Percentiles rank a stretch among this genome's conserved stretches.
These are phyloP conservation scores for Melanerpes aurifrons DNA, from an alignment of 2,113 vertebrate genomes.

Conservation along the genomic window DNA sequence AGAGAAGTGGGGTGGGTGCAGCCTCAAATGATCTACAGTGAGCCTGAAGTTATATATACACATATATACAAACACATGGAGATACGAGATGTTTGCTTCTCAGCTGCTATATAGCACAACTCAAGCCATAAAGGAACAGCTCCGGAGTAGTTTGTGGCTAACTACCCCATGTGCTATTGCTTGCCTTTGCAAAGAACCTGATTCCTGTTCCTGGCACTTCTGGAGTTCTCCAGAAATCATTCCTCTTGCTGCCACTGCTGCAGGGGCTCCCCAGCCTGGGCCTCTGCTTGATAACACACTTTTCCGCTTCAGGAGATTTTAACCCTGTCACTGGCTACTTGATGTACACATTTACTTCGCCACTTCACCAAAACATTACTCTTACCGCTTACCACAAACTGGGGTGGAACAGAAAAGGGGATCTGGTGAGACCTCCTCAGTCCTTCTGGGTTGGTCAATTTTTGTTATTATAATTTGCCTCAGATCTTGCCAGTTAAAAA, in stretches of 20 bases:
- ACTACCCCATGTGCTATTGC: neutral
- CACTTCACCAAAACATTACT: neutral
- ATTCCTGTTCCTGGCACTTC: slow-evolving; percentile 1
- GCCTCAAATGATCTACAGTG: slow-evolving; percentile 8
- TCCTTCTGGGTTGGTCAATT: too few species aligned
- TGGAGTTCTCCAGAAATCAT: neutral
- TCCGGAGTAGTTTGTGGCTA: neutral
- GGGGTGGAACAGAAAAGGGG: neutral
- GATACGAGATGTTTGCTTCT: neutral
- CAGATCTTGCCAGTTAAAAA: slow-evolving; percentile 1
- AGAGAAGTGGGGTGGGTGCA: too few species aligned
- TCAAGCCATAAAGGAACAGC: neutral
- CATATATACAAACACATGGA: neutral
- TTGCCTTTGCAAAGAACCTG: neutral
- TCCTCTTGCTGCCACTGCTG: neutral
- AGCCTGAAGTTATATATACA: slow-evolving; percentile 17
- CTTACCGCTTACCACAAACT: neutral
- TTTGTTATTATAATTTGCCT: neutral
- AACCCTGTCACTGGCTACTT: neutral
- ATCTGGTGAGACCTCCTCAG: too few species aligned
- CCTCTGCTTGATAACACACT: neutral
- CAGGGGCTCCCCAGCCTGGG: neutral
- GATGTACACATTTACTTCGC: neutral
- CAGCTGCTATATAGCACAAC: neutral
- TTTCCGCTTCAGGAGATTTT: neutral